Conservation (phyloP, 2,113 vertebrate genomes). For the Ammodytes marinus region DNA sequence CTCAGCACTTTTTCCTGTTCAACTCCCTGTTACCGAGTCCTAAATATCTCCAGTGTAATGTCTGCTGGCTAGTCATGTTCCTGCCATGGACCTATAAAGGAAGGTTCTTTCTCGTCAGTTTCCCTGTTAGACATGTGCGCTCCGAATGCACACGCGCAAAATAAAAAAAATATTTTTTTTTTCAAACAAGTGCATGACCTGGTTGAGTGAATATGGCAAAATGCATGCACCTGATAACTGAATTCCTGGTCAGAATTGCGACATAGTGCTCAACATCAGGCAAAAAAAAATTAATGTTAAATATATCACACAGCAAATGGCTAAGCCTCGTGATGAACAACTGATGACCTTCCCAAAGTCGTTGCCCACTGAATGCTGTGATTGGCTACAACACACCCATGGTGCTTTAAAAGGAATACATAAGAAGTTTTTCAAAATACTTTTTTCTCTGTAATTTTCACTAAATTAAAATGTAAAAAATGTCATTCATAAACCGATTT, state of each 20-base stretch:
- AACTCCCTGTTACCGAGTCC: too few species aligned
- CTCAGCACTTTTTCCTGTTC: too few species aligned
- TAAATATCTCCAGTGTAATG: too few species aligned
- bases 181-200: too few species aligned
- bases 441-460: background rate
- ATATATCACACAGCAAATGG: background rate
- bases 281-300: background rate
- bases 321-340: background rate
- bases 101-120: too few species aligned
- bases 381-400: background rate
- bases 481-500: background rate
- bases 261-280: slow-evolving; percentile 6
- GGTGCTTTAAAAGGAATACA: background rate
- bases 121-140: too few species aligned
- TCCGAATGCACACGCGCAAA: too few species aligned
- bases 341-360: background rate
- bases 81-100: too few species aligned
- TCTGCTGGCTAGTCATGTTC: too few species aligned
- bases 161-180: too few species aligned
- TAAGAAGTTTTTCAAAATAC: background rate
- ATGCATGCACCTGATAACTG: background rate
- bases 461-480: background rate
- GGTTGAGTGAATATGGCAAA: too few species aligned
- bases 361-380: slow-evolving; percentile 1
- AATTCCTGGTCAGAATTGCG: background rate